Base-by-base conservation (phyloP, 2,888 invertebrate genomes). In the Pachydiplax longipennis region DNA sequence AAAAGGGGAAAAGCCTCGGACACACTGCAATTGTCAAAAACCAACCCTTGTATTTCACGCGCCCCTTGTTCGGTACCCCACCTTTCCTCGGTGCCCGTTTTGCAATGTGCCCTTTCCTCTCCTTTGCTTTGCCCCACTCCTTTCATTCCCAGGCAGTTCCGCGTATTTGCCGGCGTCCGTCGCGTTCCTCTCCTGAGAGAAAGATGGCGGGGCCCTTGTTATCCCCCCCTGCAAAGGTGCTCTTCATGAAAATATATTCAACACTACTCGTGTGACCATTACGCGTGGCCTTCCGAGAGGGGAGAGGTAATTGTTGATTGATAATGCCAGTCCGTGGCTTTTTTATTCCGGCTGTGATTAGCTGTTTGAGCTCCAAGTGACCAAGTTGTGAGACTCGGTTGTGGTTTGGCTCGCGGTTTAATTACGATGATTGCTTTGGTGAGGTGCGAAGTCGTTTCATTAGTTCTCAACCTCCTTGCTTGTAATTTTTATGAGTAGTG, bases 11-110 rank as follows among this genome's bases (percentile, higher is more conserved):
- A 22, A 35, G 31, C 58, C 61, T 61, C 87, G 87, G 87, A 87
- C 87, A 65, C 61, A 12, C 22, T 22, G 61, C 87, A 87, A 65
- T 87, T 87, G 87, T 87, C 87, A 87, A 87, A 87, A 87, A 37
- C 61, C 87, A 37, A 37, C 35, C 37, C 87, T n/a, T 25, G 53
- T 35, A 25, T 18, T 58, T 48, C 25, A 44, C 53, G 35, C 22
- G 48, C 35, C 35, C 83, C 25, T 35, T 58, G 35, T 53, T 35
- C 58, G 15, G 18, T 53, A 35, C 58, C 31, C 44, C 58, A 53
- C 35, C 15, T 58, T 22, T 58, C 53, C 53, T 83, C 35, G 35
- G 18, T 35, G 53, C 83, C 58, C 35, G 35, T 61, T 58, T 61
- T 35, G 58, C 18, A 18, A 31, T 22, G 31, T 58, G 22, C 40